phyloP scores from a whole-genome alignment of 2,888 invertebrate genomes.

The Macrophya annulata region DNA sequence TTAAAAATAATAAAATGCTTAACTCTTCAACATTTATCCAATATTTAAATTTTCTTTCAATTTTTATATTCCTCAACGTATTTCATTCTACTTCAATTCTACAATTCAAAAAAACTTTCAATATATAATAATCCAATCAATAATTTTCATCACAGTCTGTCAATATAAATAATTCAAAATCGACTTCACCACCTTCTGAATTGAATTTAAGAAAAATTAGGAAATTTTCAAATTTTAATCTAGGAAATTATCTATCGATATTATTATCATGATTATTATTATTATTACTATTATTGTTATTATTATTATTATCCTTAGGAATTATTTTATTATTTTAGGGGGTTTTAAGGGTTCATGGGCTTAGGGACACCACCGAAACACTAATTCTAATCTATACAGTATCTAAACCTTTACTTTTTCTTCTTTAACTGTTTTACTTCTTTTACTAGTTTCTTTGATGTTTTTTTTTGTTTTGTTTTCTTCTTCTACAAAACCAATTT shows the following conservation, averaged over 20 bases:
- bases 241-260: not conserved
- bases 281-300: not conserved
- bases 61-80: not conserved
- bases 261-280: not conserved
- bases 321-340: conserved; percentile 6
- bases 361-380: conserved; percentile 12
- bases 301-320: not conserved
- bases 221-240: conserved; percentile 22
- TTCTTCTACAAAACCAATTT: not conserved
- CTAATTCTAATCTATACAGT: not conserved
- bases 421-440: not conserved
- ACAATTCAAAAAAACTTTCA: too few species aligned
- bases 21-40: not conserved
- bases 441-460: not conserved
- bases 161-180: not conserved
- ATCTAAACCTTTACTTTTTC: not conserved
- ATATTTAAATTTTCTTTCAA: not conserved
- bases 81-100: not conserved
- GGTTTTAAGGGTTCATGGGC: conserved; percentile 26
- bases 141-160: too few species aligned
- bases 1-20: not conserved
- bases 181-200: not conserved
- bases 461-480: not conserved
- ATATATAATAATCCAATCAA: too few species aligned
- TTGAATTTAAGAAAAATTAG: conserved; percentile 26